These are phyloP conservation scores for Bubo blakistoni DNA, from an alignment of 2,113 vertebrate species.

Conservation along the genomic window DNA sequence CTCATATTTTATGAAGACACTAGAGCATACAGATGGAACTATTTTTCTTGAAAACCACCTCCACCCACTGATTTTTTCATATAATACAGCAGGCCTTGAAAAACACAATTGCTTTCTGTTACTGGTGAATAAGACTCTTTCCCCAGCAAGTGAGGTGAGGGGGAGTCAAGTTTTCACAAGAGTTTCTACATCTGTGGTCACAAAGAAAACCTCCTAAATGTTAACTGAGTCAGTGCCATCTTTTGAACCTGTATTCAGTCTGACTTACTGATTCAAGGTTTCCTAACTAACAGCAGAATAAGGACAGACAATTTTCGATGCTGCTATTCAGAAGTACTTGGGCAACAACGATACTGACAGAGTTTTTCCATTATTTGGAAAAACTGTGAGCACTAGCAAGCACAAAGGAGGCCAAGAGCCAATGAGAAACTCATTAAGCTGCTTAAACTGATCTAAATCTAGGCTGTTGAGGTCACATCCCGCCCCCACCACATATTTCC, in stretches of 20 bases:
- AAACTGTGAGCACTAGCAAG: slow-evolving; percentile 5
- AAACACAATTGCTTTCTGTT: slow-evolving; percentile 53
- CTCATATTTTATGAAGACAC: neutral
- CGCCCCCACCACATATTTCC: slow-evolving; percentile 37
- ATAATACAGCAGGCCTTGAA: slow-evolving; percentile 9
- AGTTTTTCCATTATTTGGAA: slow-evolving; percentile 55
- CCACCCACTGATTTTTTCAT: slow-evolving; percentile 31
- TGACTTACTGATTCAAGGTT: neutral
- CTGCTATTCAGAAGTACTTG: neutral
- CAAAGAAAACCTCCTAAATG: slow-evolving; percentile 54
- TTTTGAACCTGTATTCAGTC: neutral
- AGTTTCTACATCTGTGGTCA: slow-evolving; percentile 35
- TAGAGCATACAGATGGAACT: neutral
- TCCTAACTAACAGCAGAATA: neutral
- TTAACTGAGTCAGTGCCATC: neutral
- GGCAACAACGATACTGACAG: neutral
- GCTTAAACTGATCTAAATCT: slow-evolving; percentile 69
- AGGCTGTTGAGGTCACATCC: slow-evolving; percentile 62
- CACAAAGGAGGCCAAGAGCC: slow-evolving; percentile 65
- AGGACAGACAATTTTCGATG: neutral
- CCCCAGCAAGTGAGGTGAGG: neutral
- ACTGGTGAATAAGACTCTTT: slow-evolving; percentile 5
- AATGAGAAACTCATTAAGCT: slow-evolving; percentile 69
- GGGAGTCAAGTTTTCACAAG: slow-evolving; percentile 52
- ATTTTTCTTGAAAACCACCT: slow-evolving; percentile 24